Evolutionary conservation across 2,113 vertebrate genomes (phyloP), one percentile per base, ranked within the genome.

Genomic region (Peromyscus maniculatus): DNA sequence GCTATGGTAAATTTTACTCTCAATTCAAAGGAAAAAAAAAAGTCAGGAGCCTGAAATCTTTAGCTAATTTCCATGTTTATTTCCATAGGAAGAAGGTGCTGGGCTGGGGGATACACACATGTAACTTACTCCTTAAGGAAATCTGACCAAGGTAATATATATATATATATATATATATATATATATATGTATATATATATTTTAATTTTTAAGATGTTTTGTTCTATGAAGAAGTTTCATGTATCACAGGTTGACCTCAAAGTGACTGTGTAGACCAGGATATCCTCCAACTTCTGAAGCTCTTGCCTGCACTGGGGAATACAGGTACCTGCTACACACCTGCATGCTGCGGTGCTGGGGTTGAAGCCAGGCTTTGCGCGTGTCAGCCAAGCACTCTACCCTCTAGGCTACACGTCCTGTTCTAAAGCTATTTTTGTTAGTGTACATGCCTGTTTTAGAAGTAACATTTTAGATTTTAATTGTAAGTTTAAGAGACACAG

Each of bases 391-490:
- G 64, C 31, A 49, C 64, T 49, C 17, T 36, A 87, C 11, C 64
- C 36, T 7, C 16, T 69, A 21, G 10, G 84, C 64, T 67, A 49
- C 84, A 67, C 2, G 0, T 9, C 8, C 62, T 49, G 19, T 31
- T 21, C 43, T 87, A 55, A 77, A 89, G 80, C 52, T 12, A 77
- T 16, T 78, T 94, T 83, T 33, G 71, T 31, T 82, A 57, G 77
- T 28, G 55, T 82, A 62, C 28, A 6, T 19, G 49, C 7, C 80
- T 78, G 26, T 55, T 90, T 77, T 39, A 84, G 36, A 94, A 90
- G 79, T 67, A 28, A 55, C 43, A 91, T 84, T 93, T 93, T 43
- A 62, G 46, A 21, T 93, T 97, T 46, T 62, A 39, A 28, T 94
- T 49, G 31, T 31, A 93, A 62, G 33, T 31, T 83, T 75, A 87